Evolutionary conservation across 2,113 vertebrate species (phyloP).

Genomic region (Pygoscelis antarcticus): DNA sequence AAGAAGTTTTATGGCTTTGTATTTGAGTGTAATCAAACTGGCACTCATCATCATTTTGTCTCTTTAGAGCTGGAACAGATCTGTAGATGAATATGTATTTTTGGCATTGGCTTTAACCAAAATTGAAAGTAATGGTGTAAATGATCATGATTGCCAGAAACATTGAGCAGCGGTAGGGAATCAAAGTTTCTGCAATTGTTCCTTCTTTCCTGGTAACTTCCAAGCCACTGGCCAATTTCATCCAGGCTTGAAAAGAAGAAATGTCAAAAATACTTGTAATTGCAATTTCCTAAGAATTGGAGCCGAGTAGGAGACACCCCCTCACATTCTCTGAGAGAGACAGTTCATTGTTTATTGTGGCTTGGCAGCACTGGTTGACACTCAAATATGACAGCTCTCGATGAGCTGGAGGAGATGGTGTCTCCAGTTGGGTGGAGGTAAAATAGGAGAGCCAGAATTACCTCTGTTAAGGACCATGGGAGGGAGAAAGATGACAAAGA

Average conservation of each 20-base stretch:
- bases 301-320: background rate
- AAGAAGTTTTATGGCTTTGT: background rate
- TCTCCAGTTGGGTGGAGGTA: background rate
- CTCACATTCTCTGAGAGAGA: background rate
- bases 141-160: background rate
- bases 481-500: background rate
- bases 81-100: background rate
- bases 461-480: background rate
- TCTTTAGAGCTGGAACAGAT: background rate
- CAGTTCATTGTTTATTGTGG: background rate
- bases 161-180: background rate
- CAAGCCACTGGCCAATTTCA: background rate
- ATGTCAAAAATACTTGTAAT: conserved; percentile 36
- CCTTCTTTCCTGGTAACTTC: background rate
- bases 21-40: conserved; percentile 1
- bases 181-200: background rate
- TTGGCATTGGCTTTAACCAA: background rate
- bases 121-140: background rate
- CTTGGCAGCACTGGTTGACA: background rate
- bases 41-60: background rate
- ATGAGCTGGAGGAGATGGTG: background rate
- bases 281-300: background rate
- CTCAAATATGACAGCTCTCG: background rate
- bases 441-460: background rate
- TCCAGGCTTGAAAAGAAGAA: background rate